phyloP scores from a whole-genome alignment of 2,888 invertebrate genomes.

The Pristionchus japonicus region DNA sequence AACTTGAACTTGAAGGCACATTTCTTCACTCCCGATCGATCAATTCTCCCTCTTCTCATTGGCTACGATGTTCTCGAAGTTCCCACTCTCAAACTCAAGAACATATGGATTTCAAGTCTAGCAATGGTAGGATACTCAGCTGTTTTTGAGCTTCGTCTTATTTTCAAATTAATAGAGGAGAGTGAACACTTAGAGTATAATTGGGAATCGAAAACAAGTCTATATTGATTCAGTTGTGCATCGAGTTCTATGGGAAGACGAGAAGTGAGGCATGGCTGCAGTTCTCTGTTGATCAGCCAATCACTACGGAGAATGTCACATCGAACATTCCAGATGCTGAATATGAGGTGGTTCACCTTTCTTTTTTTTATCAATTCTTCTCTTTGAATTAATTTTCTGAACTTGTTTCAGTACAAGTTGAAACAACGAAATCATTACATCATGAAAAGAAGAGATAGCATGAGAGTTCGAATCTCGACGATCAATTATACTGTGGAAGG shows the following conservation, averaged over 20 bases:
- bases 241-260: neutral
- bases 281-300: neutral
- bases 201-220: neutral
- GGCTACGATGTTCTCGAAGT: neutral
- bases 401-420: neutral
- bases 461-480: neutral
- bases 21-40: neutral
- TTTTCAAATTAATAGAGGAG: neutral
- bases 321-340: neutral
- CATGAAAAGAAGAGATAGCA: neutral
- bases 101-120: neutral
- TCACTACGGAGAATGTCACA: neutral
- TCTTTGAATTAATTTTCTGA: neutral
- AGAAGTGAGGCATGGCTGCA: neutral
- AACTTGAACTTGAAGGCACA: neutral
- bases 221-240: neutral
- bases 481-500: neutral
- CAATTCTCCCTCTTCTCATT: neutral
- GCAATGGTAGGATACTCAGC: neutral
- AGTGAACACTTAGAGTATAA: neutral
- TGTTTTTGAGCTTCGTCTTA: neutral
- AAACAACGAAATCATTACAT: neutral
- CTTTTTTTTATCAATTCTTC: no score
- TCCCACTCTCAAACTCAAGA: neutral
- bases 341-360: neutral